Base-by-base conservation (phyloP, 2,797 vertebrate genomes). In the Rhinichthys osculus region DNA sequence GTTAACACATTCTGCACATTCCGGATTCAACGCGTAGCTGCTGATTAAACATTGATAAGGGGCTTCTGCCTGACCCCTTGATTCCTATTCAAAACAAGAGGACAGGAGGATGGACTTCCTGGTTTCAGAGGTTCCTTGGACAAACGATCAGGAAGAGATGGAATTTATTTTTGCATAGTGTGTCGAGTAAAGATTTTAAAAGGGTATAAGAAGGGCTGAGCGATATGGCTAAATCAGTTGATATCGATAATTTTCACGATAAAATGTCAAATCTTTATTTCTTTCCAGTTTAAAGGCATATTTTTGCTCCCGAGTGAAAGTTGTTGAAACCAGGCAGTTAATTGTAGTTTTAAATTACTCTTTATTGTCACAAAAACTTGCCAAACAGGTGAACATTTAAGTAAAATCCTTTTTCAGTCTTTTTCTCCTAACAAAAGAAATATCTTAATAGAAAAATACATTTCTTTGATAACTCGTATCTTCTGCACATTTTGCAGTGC, bases 51-150 rank as follows among this genome's bases (percentile, higher is more conserved):
- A 84, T 66, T 72, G 82, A 87, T 83, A 87, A 79, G 52, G 44
- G 54, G 35, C 44, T 57, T 81, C 33, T 54, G 59, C 92, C 87
- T 92, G 92, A 91, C 92, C 92, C 91, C 91, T 91, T 90, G 90
- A 92, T 30, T 91, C 89, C 87, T 86, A 90, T 92, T 92, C 91
- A 91, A 94, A 93, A 93, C 91, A 90, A 90, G 92, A 93, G 94
- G 92, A 86, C 90, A 47, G 87, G 82, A 90, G 8, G 47, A 82
- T 44, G 88, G 82, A 88, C 90, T 93, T 94, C 92, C 94, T 94
- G 66, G 82, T 84, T 81, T 91, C 85, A 89, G 76, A 62, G 87
- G 78, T 71, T 85, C 73, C 86, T 89, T 89, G 83, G 78, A 87
- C 87, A 93, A 92, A 93, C n/a, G 2, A 78, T 33, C 74, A 76